These are phyloP conservation scores for Hydropsyche betteni DNA, from an alignment of 2,888 invertebrate species.

Conservation along the genomic window DNA sequence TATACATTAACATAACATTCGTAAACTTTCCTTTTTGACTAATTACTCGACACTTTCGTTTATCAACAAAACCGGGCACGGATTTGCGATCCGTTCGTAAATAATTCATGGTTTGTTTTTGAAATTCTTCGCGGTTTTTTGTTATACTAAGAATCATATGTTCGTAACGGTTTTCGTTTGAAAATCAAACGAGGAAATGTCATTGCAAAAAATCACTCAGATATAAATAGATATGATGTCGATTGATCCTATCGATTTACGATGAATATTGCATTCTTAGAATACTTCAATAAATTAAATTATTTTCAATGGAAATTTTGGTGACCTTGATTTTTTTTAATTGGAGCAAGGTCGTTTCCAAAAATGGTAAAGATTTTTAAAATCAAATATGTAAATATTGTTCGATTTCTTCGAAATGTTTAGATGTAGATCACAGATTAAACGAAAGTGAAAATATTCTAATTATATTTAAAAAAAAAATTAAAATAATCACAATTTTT, in stretches of 20 bases:
- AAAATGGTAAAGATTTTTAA: too few relatives aligned
- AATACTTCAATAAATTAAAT: not conserved
- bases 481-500: too few relatives aligned
- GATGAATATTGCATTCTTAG: too few relatives aligned
- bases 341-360: too few relatives aligned
- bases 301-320: not conserved
- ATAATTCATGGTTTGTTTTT: too few relatives aligned
- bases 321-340: not conserved
- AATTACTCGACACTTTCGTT: constrained; percentile 21
- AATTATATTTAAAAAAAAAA: not conserved
- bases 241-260: too few relatives aligned
- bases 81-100: too few relatives aligned
- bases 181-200: too few relatives aligned
- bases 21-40: constrained; percentile 29
- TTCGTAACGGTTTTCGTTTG: too few relatives aligned
- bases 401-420: not conserved
- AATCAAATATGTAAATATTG: not conserved
- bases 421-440: not conserved
- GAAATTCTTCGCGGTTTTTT: not conserved
- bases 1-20: constrained; percentile 26
- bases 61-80: not conserved
- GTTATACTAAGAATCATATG: not conserved
- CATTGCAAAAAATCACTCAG: too few relatives aligned
- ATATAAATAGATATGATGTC: too few relatives aligned
- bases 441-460: not conserved